Evolutionary conservation across 2,888 invertebrate genomes (phyloP).

Genomic region (Lacanobia oleracea): DNA sequence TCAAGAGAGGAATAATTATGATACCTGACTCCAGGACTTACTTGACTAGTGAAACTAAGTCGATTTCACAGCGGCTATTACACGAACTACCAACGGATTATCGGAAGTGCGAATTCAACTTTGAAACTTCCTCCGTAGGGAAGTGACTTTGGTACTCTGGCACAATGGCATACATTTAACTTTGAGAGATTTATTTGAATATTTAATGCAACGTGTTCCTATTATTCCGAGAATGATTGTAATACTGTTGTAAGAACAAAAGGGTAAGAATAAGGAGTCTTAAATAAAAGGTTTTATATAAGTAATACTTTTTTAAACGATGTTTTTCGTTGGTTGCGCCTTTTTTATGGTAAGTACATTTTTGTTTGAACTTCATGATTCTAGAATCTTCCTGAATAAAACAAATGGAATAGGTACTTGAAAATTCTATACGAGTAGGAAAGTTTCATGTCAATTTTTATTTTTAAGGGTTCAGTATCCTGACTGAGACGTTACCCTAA

Average conservation of each 20-base stretch:
- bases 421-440: not conserved
- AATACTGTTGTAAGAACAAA: conserved; percentile 37
- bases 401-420: not conserved
- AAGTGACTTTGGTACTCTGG: conserved; percentile 36
- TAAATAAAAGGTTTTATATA: conserved; percentile 1
- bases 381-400: not conserved
- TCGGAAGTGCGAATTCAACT: conserved; percentile 55
- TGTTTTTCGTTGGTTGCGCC: not conserved
- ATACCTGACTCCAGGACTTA: conserved; percentile 27
- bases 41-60: conserved; percentile 38
- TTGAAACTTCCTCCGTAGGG: conserved; percentile 38
- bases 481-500: no score
- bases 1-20: conserved; percentile 22
- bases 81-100: conserved; percentile 51
- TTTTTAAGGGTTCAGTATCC: no score
- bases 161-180: conserved; percentile 58
- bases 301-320: not conserved
- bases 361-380: not conserved
- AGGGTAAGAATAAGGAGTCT: conserved; percentile 27
- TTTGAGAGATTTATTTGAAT: conserved; percentile 54
- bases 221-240: conserved; percentile 13
- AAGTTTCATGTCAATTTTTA: not conserved
- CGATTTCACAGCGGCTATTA: conserved; percentile 43
- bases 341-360: not conserved
- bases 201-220: conserved; percentile 42